Evolutionary conservation across 2,113 vertebrate genomes (phyloP), one percentile per base, ranked within the genome.

Genomic region (Chrysemys picta): DNA sequence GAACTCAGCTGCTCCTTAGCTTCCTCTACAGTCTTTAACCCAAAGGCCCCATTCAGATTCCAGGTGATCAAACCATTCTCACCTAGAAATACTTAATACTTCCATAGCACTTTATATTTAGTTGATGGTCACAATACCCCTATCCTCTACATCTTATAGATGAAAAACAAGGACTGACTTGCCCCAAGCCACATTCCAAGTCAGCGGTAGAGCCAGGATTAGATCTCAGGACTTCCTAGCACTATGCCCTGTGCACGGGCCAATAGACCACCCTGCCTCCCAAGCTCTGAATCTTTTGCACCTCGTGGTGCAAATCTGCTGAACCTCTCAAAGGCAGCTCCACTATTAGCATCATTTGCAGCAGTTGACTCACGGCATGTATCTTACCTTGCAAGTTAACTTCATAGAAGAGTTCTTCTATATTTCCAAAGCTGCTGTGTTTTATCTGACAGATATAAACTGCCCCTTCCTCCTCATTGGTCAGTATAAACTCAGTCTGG

Each of bases 311-410:
- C 17, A 35, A 56, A 25, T 29, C 25, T 10, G 9, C 31, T 31
- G 49, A 69, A 49, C 8, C 49, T 52, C 47, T 57, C 45, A 22
- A 65, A 50, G 29, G 29, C 38, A 42, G 75, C 12, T 78, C 12
- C 45, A 75, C 10, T 19, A 5, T n/a, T 24, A 42, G 69, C 35
- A 75, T 72, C 69, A 78, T 78, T 45, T 47, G 42, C 24, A 78
- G 42, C 42, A 27, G 25, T 11, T 25, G 25, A 47, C 12, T 78
- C 24, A 27, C 45, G 2, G 45, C 13, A 14, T 56, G 29, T 6
- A 27, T 47, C 80, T 85, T 93, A 98, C 98, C 98, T 85, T 97
- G 91, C 53, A 96, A 93, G 90, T 97, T 98, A 82, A 98, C 95
- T 84, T 97, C 93, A 50, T 97, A 98, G n/a, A 42, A 76, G 45